Percentiles rank a stretch among this genome's conserved stretches.
Conservation (phyloP, 2,797 vertebrate genomes). For the Thamnophis elegans region DNA sequence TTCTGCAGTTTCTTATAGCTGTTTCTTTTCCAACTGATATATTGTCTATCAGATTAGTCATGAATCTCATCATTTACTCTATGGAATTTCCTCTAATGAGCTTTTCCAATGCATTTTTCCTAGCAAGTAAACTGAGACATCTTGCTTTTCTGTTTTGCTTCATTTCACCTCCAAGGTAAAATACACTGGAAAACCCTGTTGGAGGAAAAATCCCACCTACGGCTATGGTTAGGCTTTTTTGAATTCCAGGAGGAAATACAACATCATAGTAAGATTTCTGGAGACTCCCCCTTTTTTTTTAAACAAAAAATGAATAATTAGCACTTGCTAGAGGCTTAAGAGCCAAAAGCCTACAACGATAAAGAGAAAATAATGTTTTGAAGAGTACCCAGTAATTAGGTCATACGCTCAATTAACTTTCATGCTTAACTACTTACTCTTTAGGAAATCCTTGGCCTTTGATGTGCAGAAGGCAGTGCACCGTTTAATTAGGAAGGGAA, state of each 20-base stretch:
- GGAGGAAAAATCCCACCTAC: neutral
- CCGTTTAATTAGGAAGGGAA: conserved; percentile 60
- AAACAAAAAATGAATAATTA: conserved; percentile 32
- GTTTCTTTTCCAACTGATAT: neutral
- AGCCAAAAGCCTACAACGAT: conserved; percentile 53
- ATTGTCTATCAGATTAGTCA: neutral
- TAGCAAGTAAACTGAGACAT: neutral
- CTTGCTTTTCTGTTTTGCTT: neutral
- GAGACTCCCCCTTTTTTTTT: conserved; percentile 18
- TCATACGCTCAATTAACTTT: conserved; percentile 62
- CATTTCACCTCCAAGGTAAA: neutral
- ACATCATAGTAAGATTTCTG: neutral
- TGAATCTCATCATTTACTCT: neutral
- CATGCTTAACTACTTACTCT: conserved; percentile 61
- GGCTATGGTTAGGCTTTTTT: neutral
- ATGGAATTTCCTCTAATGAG: neutral
- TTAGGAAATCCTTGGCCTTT: conserved; percentile 57
- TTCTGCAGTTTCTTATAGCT: neutral
- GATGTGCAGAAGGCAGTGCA: conserved; percentile 58
- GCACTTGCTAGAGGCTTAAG: conserved; percentile 50
- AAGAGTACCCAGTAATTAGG: conserved; percentile 63
- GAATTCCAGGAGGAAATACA: neutral
- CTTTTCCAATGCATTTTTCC: neutral
- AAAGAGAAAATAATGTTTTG: conserved; percentile 47
- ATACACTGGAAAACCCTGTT: neutral